Percentiles rank a stretch among this genome's conserved stretches.
Conservation (phyloP, 2,797 vertebrate genomes). For the Hyperoplus immaculatus region DNA sequence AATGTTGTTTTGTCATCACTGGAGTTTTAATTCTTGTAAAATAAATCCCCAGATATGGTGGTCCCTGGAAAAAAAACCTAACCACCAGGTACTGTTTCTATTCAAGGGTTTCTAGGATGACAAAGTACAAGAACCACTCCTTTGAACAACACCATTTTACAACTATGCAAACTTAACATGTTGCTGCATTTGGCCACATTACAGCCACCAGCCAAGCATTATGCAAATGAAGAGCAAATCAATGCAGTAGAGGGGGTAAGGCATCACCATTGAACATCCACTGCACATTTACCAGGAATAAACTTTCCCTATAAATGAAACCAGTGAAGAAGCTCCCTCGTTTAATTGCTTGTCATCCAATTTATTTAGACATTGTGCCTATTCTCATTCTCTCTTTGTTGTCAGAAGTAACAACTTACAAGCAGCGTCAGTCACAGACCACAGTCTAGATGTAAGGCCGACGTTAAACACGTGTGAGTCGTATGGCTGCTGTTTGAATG, state of each 20-base stretch:
- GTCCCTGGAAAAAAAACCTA: slow-evolving; percentile 16
- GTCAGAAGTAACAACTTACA: slow-evolving; percentile 21
- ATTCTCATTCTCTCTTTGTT: slow-evolving; percentile 8
- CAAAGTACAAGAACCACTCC: slow-evolving; percentile 25
- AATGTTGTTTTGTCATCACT: background rate
- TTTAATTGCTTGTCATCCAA: slow-evolving; percentile 54
- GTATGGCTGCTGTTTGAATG: slow-evolving; percentile 37
- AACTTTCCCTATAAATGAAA: slow-evolving; percentile 63
- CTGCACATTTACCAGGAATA: slow-evolving; percentile 54
- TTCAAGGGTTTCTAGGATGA: slow-evolving; percentile 41
- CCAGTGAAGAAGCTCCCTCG: slow-evolving; percentile 54
- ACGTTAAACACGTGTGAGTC: slow-evolving; percentile 30
- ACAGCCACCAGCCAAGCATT: slow-evolving; percentile 70
- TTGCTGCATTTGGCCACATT: slow-evolving; percentile 61
- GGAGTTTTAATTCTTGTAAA: background rate
- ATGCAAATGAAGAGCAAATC: slow-evolving; percentile 73
- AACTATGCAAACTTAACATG: slow-evolving; percentile 59
- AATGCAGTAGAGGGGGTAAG: slow-evolving; percentile 55
- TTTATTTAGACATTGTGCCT: slow-evolving; percentile 29
- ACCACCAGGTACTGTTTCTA: slow-evolving; percentile 32
- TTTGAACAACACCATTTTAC: slow-evolving; percentile 46
- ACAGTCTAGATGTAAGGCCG: slow-evolving; percentile 17
- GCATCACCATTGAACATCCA: slow-evolving; percentile 66
- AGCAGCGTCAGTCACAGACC: slow-evolving; percentile 10
- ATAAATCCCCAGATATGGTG: background rate